phyloP scores from a whole-genome alignment of 2,888 invertebrate genomes.

The Stegophylla sp. region DNA sequence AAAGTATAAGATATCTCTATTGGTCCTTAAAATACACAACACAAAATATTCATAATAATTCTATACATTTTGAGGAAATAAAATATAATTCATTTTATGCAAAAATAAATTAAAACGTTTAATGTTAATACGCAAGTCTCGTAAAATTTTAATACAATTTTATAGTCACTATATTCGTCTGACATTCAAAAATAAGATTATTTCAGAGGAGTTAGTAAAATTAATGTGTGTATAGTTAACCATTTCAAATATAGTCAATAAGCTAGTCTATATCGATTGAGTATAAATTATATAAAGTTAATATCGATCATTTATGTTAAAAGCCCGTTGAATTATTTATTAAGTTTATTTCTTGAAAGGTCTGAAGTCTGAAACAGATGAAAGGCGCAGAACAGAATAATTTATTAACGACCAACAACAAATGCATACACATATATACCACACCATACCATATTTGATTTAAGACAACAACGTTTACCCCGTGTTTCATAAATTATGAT shows the following conservation, averaged over 20 bases:
- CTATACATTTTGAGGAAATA: too few relatives aligned
- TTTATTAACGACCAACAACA: conserved; percentile 14
- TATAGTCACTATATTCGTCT: too few relatives aligned
- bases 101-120: too few relatives aligned
- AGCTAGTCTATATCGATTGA: not conserved
- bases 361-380: not conserved
- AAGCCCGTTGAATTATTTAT: conserved; percentile 31
- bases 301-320: conserved; percentile 20
- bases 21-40: too few relatives aligned
- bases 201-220: not conserved
- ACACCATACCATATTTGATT: conserved; percentile 18
- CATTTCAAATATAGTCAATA: not conserved
- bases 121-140: too few relatives aligned
- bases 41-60: too few relatives aligned
- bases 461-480: not conserved
- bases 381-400: not conserved
- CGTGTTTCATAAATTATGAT: conserved; percentile 14
- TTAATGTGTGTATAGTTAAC: not conserved
- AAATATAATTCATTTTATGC: too few relatives aligned
- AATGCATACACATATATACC: conserved; percentile 1
- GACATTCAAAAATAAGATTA: too few relatives aligned
- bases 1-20: too few relatives aligned
- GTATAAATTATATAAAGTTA: not conserved
- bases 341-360: not conserved
- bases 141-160: too few relatives aligned